These are phyloP conservation scores for Callimorpha dominula DNA, from an alignment of 2,888 invertebrate species.

Conservation along the genomic window DNA sequence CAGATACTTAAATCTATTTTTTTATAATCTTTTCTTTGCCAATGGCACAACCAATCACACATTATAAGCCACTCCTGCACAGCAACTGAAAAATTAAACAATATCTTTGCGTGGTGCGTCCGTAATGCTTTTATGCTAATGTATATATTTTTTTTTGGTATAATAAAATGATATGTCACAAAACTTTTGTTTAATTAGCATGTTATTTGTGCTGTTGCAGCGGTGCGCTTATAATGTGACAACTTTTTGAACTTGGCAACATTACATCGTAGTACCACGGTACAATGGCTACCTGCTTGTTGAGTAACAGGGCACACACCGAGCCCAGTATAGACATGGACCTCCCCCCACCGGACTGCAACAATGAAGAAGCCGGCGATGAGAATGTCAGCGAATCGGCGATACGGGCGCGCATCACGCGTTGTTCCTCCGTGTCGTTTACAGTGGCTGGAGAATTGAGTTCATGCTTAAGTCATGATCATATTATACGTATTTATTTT, in stretches of 20 bases:
- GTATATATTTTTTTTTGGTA: too few relatives aligned
- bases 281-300: slow-evolving; percentile 67
- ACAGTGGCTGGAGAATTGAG: slow-evolving; percentile 37
- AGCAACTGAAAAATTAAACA: too few relatives aligned
- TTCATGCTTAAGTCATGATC: neutral
- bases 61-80: too few relatives aligned
- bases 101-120: too few relatives aligned
- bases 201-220: too few relatives aligned
- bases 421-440: slow-evolving; percentile 63
- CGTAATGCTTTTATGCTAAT: too few relatives aligned
- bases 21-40: too few relatives aligned
- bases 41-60: too few relatives aligned
- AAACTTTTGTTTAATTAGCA: too few relatives aligned
- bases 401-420: slow-evolving; percentile 63
- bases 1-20: too few relatives aligned
- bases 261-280: neutral
- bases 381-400: slow-evolving; percentile 74
- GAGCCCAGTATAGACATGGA: slow-evolving; percentile 80
- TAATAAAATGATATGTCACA: too few relatives aligned
- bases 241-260: neutral
- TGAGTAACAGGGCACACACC: slow-evolving; percentile 78
- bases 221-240: too few relatives aligned
- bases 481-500: neutral
- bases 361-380: slow-evolving; percentile 70
- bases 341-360: slow-evolving; percentile 65